phyloP scores from a whole-genome alignment of 2,113 vertebrate species.

The Lamprologus speciosus region DNA sequence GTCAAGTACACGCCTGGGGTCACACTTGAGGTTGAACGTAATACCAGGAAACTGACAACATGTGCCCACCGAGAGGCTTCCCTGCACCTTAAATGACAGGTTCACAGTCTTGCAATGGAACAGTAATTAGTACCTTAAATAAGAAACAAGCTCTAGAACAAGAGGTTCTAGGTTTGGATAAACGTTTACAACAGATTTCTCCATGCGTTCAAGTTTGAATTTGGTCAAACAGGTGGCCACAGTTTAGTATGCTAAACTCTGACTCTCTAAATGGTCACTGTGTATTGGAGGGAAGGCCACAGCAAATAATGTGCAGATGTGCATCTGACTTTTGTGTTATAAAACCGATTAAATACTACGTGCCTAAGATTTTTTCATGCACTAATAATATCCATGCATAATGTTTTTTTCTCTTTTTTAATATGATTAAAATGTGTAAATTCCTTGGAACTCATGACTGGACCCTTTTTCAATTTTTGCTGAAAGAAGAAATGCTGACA shows the following conservation, averaged over 20 bases:
- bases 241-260: background rate
- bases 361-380: background rate
- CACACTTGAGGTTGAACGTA: conserved; percentile 34
- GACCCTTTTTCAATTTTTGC: background rate
- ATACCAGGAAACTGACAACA: conserved; percentile 39
- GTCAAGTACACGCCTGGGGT: conserved; percentile 41
- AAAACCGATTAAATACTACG: rapidly evolving
- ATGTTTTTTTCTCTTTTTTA: background rate
- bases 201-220: background rate
- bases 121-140: background rate
- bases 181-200: background rate
- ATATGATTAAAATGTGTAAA: background rate
- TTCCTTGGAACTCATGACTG: background rate
- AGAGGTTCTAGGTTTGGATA: background rate
- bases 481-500: background rate
- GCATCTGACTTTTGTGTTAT: background rate
- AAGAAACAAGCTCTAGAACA: background rate
- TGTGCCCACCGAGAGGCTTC: background rate
- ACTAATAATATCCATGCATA: background rate
- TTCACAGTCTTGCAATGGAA: background rate
- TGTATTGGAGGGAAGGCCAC: background rate
- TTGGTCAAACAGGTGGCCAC: background rate
- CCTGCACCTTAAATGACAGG: background rate
- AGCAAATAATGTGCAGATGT: background rate
- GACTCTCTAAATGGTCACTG: background rate